Base-by-base conservation (phyloP, 2,113 vertebrate genomes). In the Megaceryle torquata region DNA sequence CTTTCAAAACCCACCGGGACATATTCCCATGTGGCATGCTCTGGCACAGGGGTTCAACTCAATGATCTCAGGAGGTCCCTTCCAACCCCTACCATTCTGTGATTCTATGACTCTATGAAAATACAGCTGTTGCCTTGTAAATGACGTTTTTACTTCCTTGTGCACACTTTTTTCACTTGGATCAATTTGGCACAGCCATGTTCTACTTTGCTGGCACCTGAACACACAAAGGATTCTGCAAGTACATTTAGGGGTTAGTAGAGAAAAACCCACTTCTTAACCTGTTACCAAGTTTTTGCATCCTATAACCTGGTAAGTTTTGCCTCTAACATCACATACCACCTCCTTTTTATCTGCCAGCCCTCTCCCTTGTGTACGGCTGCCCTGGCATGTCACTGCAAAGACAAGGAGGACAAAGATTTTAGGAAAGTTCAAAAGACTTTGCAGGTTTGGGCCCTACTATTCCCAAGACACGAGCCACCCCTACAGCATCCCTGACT, bases 401-500 rank as follows among this genome's bases (percentile, higher is more conserved):
- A 54, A 70, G 41, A 21, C 20, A 26, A 67, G 13, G 56, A 67
- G 22, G 41, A 57, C 28, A 67, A 67, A 74, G 68, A 35, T 71
- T 84, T 79, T 44, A 78, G 33, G 9, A 16, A 44, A 70, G n/a
- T 54, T 74, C 14, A 8, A 44, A 28, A 75, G 65, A 44, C 11
- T 31, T 41, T 14, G 7, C 1, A 1, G 33, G 57, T 29, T 46
- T 63, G 41, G 15, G 31, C 7, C 46, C 37, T 51, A 3, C 26
- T 57, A 8, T 50, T 25, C 56, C 3, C 3, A 44, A 10, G 8
- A 15, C 1, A 31, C 0, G 1, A 54, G 80, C 9, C 11, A 25
- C 3, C 19, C 24, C 25, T 60, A 41, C 15, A 26, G 41, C 1
- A 1, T 41, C 10, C 11, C 53, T 43, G 64, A 5, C 24, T 31